phyloP scores from a whole-genome alignment of 2,888 invertebrate genomes.

The Epinotia bilunana region DNA sequence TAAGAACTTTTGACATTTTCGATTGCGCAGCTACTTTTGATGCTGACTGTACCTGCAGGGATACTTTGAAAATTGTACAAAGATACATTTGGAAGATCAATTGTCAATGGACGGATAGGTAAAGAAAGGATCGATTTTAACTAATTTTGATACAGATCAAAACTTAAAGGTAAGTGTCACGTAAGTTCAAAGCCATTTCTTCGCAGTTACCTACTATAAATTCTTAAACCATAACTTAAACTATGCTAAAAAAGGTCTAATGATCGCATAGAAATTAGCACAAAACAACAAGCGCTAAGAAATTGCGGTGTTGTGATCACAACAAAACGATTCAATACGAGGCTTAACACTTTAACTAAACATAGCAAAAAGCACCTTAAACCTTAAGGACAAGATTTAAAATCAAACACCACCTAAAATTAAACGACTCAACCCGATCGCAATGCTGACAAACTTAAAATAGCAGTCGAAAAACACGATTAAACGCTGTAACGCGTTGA shows the following conservation, averaged over 20 bases:
- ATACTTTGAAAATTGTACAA: too few species aligned
- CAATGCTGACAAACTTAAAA: constrained; percentile 5
- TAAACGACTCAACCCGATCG: constrained; percentile 25
- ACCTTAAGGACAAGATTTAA: not conserved
- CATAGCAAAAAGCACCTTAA: constrained; percentile 12
- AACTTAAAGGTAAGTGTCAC: constrained; percentile 4
- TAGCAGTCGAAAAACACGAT: not conserved
- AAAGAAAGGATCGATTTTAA: too few species aligned
- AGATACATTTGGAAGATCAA: too few species aligned
- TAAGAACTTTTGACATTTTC: too few species aligned
- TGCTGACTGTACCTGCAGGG: too few species aligned
- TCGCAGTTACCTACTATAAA: constrained; percentile 19
- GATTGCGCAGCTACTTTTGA: too few species aligned
- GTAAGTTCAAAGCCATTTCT: constrained; percentile 3
- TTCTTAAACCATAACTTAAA: constrained; percentile 31
- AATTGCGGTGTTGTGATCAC: constrained; percentile 39
- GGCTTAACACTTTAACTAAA: constrained; percentile 39
- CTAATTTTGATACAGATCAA: not conserved
- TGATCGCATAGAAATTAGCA: constrained; percentile 42
- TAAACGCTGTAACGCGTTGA: not conserved
- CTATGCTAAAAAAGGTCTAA: constrained; percentile 34
- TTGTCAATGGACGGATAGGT: too few species aligned
- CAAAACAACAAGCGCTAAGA: constrained; percentile 41
- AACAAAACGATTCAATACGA: constrained; percentile 38
- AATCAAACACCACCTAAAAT: not conserved